These are phyloP conservation scores for Zosterops japonicus DNA, from an alignment of 2,113 vertebrate species.

Conservation along the genomic window DNA sequence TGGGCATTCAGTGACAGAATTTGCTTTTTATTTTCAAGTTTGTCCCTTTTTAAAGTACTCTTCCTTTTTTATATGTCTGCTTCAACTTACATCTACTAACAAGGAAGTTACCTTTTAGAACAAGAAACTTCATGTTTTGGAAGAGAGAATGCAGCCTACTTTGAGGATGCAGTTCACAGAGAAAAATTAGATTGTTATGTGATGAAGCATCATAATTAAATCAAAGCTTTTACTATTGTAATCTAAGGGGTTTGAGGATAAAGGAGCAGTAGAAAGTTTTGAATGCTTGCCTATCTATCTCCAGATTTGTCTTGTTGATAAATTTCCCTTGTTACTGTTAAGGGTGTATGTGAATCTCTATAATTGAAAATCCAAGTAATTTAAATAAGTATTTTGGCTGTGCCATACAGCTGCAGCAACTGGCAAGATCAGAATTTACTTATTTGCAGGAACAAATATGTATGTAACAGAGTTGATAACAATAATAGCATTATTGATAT, in stretches of 20 bases:
- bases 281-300: background rate
- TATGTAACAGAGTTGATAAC: background rate
- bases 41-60: background rate
- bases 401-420: background rate
- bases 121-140: background rate
- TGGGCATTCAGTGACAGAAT: background rate
- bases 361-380: background rate
- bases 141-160: background rate
- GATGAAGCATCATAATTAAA: background rate
- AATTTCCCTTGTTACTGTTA: background rate
- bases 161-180: background rate
- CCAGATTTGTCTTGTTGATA: background rate
- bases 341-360: background rate
- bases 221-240: background rate
- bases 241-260: background rate
- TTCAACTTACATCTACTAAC: background rate
- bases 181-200: background rate
- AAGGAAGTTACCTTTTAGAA: background rate
- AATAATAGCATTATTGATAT: background rate
- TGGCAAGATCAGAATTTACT: background rate
- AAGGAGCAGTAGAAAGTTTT: background rate
- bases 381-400: background rate
- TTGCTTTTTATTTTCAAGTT: background rate
- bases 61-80: background rate
- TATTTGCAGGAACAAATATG: background rate